phyloP scores from a whole-genome alignment of 2,797 vertebrate genomes.

The Rhinogobio ventralis region DNA sequence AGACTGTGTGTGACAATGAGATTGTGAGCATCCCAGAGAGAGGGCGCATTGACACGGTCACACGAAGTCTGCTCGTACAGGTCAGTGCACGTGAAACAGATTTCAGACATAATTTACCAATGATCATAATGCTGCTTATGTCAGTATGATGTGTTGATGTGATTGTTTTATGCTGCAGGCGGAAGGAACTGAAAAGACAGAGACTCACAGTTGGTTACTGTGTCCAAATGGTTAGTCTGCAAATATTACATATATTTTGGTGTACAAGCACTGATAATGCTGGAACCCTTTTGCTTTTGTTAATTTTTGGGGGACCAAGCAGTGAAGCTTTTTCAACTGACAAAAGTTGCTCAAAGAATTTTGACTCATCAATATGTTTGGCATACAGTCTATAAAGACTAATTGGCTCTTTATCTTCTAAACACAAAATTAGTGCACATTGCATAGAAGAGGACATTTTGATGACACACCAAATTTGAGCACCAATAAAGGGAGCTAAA shows the following conservation, averaged over 20 bases:
- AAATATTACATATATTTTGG: background rate
- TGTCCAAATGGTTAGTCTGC: conserved; percentile 72
- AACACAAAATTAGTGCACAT: background rate
- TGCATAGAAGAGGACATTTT: too few relatives aligned
- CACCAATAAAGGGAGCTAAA: background rate
- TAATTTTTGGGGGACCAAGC: background rate
- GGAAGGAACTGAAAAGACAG: conserved; percentile 67
- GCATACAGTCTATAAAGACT: background rate
- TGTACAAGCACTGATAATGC: background rate
- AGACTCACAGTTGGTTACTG: conserved; percentile 69
- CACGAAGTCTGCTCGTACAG: conserved; percentile 71
- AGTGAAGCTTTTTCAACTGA: background rate
- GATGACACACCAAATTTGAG: too few relatives aligned
- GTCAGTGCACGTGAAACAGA: conserved; percentile 53
- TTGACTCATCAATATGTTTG: background rate
- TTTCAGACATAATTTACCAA: background rate
- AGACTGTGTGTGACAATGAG: conserved; percentile 72
- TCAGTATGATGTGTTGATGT: background rate
- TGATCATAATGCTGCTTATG: background rate
- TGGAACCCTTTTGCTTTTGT: background rate
- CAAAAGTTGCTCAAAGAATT: background rate
- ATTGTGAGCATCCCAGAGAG: background rate
- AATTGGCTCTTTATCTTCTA: background rate
- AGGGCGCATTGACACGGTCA: conserved; percentile 71
- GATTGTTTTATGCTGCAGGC: conserved; percentile 62